A percentile compares a stretch with the other conserved stretches of the same genome.
Evolutionary conservation across 64 coral and sea anemone species (phyloP).

Genomic region (Pachyseris speciosa): DNA sequence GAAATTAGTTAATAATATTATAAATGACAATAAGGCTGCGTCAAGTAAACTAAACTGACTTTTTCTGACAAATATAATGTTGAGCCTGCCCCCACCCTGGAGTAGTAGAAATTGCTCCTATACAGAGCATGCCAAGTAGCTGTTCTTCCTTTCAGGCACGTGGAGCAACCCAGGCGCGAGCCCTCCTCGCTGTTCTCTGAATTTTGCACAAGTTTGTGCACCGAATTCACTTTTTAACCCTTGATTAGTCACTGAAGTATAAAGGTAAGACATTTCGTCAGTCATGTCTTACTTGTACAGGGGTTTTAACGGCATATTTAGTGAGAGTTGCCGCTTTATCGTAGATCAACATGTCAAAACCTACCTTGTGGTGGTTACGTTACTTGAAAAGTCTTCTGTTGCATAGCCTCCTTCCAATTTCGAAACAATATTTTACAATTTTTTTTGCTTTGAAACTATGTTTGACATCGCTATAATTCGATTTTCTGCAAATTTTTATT

Average conservation of each 20-base stretch:
- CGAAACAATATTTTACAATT: too few relatives aligned
- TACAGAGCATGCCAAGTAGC: slow-evolving; percentile 21
- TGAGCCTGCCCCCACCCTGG: background rate
- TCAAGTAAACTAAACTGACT: background rate
- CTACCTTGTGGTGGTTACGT: too few relatives aligned
- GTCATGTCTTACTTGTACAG: background rate
- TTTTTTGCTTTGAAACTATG: too few relatives aligned
- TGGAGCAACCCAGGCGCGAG: background rate
- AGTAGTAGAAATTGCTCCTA: background rate
- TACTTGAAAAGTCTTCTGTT: too few relatives aligned
- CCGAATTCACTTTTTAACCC: background rate
- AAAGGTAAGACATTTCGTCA: background rate
- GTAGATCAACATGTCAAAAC: background rate
- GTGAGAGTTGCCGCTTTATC: background rate
- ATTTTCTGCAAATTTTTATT: background rate
- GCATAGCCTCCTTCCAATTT: too few relatives aligned
- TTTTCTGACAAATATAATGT: background rate
- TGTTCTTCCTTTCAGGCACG: background rate
- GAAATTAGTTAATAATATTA: background rate
- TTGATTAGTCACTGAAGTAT: background rate
- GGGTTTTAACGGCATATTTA: background rate
- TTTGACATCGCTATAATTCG: too few relatives aligned
- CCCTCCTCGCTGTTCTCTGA: background rate
- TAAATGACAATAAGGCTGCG: background rate
- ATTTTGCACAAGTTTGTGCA: slow-evolving; percentile 24